phyloP scores from a whole-genome alignment of 2,797 vertebrate genomes.

The Aotus griseimembra region DNA sequence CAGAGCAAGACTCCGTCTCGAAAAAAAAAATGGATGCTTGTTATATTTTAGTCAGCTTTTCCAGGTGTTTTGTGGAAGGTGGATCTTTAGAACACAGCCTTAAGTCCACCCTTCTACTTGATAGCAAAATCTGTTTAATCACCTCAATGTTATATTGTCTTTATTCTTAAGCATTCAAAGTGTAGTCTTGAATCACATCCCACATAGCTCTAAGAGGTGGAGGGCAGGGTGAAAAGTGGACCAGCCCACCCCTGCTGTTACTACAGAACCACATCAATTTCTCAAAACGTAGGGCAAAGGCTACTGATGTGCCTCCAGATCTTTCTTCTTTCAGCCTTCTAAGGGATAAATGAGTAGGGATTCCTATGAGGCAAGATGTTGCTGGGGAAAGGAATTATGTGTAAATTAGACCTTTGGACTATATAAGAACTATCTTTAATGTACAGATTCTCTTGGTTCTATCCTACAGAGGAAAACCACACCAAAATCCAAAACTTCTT shows the following conservation, averaged over 20 bases:
- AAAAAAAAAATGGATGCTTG: too few species aligned
- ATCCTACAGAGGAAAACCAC: background rate
- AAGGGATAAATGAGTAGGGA: background rate
- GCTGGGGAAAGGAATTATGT: background rate
- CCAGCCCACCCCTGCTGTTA: background rate
- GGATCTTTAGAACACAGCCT: background rate
- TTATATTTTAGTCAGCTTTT: background rate
- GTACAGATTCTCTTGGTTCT: background rate
- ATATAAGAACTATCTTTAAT: background rate
- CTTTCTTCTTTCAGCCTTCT: background rate
- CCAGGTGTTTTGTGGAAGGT: background rate
- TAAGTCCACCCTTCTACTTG: background rate
- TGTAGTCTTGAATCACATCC: background rate
- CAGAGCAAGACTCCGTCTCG: too few species aligned
- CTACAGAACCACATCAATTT: background rate
- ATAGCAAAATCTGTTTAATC: background rate
- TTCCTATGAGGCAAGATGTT: background rate
- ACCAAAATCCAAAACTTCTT: background rate
- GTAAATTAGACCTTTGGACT: background rate
- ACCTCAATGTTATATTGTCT: background rate
- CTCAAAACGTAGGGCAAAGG: background rate
- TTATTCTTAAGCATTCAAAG: conserved; percentile 1
- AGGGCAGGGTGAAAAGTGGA: background rate
- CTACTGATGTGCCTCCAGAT: background rate
- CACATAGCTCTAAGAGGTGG: background rate